Evolutionary conservation across 2,888 invertebrate species (phyloP).

Genomic region (Pollenia labialis): DNA sequence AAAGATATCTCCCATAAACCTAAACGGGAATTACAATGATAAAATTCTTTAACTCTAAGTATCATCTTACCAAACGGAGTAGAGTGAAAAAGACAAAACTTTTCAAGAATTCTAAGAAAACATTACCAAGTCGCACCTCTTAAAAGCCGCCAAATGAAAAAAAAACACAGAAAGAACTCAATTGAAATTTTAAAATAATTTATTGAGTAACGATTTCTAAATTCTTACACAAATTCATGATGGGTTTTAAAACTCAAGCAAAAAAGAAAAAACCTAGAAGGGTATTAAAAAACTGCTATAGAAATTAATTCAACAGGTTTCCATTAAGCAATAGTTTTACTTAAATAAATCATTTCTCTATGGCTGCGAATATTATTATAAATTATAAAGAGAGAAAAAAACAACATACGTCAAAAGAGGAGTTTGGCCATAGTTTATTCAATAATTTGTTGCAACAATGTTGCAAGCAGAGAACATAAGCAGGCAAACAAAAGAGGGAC

Average conservation of each 20-base stretch:
- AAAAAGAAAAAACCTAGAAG: neutral
- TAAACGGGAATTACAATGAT: constrained; percentile 16
- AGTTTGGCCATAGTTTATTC: constrained; percentile 44
- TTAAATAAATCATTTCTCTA: constrained; percentile 61
- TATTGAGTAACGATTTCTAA: constrained; percentile 45
- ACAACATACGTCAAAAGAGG: constrained; percentile 25
- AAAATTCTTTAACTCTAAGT: constrained; percentile 18
- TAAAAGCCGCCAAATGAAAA: constrained; percentile 46
- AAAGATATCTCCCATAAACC: neutral
- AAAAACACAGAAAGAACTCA: constrained; percentile 14
- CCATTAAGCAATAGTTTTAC: constrained; percentile 32
- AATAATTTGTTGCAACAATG: constrained; percentile 69
- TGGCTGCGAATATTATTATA: constrained; percentile 44
- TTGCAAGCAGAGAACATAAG: constrained; percentile 51
- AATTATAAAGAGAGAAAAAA: constrained; percentile 27
- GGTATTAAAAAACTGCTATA: neutral
- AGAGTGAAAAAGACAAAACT: neutral
- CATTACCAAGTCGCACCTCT: constrained; percentile 15
- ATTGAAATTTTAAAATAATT: constrained; percentile 58
- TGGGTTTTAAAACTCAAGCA: constrained; percentile 26
- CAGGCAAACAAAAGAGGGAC: neutral
- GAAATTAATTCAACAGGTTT: constrained; percentile 62
- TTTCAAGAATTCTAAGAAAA: constrained; percentile 30
- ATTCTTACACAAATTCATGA: constrained; percentile 54
- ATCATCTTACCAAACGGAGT: constrained; percentile 15